A percentile compares a stretch with the other conserved stretches of the same genome.
phyloP scores from a whole-genome alignment of 2,113 vertebrate species.

The Narcine bancroftii region DNA sequence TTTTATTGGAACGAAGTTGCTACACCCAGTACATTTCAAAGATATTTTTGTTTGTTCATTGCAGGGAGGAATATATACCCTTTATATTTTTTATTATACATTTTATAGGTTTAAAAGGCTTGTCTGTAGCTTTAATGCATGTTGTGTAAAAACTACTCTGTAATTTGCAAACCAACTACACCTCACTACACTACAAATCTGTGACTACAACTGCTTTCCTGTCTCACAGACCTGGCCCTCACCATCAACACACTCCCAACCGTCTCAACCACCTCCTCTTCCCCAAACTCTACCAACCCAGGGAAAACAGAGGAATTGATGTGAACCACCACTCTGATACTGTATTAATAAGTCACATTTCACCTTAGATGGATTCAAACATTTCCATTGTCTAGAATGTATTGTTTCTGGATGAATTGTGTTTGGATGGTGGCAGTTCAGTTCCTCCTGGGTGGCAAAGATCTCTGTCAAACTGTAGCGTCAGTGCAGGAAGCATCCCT shows the following conservation, averaged over 20 bases:
- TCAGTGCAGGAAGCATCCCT: background rate
- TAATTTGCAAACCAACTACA: background rate
- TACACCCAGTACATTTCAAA: too few relatives aligned
- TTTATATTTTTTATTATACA: background rate
- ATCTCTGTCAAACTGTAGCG: background rate
- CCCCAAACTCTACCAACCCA: too few relatives aligned
- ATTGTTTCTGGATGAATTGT: background rate
- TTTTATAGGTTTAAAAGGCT: background rate
- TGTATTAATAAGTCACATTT: background rate
- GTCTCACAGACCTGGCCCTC: background rate
- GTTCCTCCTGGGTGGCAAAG: background rate
- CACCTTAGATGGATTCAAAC: background rate
- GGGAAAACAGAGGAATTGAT: background rate
- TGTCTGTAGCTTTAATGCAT: background rate
- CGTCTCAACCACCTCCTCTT: too few relatives aligned
- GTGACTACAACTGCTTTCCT: background rate
- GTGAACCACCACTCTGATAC: background rate
- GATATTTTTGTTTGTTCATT: background rate
- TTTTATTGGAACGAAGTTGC: too few relatives aligned
- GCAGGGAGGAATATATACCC: background rate
- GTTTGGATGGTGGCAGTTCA: background rate
- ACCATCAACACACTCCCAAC: too few relatives aligned
- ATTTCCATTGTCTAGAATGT: background rate
- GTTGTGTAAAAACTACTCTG: background rate
- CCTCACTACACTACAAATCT: background rate